phyloP scores from a whole-genome alignment of 2,113 vertebrate species.

The Oriolus oriolus region DNA sequence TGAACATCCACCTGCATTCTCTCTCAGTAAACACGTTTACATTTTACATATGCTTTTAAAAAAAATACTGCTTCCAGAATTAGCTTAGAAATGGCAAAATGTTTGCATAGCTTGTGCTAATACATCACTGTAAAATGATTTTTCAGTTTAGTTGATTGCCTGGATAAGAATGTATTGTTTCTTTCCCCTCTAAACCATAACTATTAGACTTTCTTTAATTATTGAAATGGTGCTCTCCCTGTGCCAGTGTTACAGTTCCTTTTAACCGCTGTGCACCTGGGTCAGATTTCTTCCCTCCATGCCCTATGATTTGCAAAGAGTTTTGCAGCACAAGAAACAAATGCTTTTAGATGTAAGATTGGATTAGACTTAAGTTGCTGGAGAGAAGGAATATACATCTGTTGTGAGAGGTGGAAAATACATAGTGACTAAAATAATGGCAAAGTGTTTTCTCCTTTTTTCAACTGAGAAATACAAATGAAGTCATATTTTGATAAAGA shows the following conservation, averaged over 20 bases:
- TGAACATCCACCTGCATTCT: slow-evolving; percentile 5
- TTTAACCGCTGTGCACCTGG: background rate
- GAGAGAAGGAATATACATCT: background rate
- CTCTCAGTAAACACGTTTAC: background rate
- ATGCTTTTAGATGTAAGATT: background rate
- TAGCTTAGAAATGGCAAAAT: background rate
- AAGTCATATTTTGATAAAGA: background rate
- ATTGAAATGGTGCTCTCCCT: background rate
- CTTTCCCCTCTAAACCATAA: background rate
- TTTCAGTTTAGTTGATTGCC: background rate
- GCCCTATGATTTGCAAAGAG: background rate
- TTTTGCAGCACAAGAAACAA: background rate
- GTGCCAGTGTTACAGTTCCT: background rate
- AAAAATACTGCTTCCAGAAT: background rate
- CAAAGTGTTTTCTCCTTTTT: background rate
- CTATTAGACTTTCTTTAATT: background rate
- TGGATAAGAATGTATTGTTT: background rate
- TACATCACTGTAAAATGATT: background rate
- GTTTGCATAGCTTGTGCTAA: background rate
- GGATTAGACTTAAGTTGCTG: background rate
- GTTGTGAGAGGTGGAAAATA: background rate
- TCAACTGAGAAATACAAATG: background rate
- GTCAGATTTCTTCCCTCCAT: background rate
- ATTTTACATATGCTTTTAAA: background rate
- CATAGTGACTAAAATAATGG: background rate